These are phyloP conservation scores for Pterostichus madidus DNA, from an alignment of 2,888 invertebrate species.

Conservation along the genomic window DNA sequence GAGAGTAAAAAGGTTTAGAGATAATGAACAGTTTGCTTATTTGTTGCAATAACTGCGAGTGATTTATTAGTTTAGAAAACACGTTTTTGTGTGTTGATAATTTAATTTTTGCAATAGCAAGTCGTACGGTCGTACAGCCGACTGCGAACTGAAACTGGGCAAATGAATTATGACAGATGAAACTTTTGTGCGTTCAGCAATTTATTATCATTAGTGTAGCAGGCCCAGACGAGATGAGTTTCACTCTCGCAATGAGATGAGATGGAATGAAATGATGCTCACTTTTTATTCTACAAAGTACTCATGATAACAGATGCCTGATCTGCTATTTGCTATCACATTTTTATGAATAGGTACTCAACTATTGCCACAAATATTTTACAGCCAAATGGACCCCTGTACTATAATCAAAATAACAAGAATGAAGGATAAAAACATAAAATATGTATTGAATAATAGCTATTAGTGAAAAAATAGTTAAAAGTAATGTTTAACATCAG, in stretches of 20 bases:
- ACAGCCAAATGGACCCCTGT: not conserved
- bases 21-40: slow-evolving; percentile 40
- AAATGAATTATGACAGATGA: slow-evolving; percentile 63
- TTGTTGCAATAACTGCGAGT: slow-evolving; percentile 32
- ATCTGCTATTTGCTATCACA: slow-evolving; percentile 16
- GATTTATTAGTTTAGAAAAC: slow-evolving; percentile 37
- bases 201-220: slow-evolving; percentile 64
- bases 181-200: slow-evolving; percentile 59
- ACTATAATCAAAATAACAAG: too few species aligned
- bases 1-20: not conserved
- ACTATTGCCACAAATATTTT: not conserved
- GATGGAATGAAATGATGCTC: not conserved
- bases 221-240: slow-evolving; percentile 17
- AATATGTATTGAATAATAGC: too few species aligned
- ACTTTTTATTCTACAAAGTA: slow-evolving; percentile 25
- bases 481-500: too few species aligned
- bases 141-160: not conserved
- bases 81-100: slow-evolving; percentile 48
- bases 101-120: slow-evolving; percentile 38
- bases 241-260: slow-evolving; percentile 22
- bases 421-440: too few species aligned
- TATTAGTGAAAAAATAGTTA: too few species aligned
- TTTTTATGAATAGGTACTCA: not conserved
- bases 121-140: not conserved
- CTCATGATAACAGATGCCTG: not conserved